Base-by-base conservation (phyloP, 1,140 invertebrate genomes). In the Anastatus disparis region DNA sequence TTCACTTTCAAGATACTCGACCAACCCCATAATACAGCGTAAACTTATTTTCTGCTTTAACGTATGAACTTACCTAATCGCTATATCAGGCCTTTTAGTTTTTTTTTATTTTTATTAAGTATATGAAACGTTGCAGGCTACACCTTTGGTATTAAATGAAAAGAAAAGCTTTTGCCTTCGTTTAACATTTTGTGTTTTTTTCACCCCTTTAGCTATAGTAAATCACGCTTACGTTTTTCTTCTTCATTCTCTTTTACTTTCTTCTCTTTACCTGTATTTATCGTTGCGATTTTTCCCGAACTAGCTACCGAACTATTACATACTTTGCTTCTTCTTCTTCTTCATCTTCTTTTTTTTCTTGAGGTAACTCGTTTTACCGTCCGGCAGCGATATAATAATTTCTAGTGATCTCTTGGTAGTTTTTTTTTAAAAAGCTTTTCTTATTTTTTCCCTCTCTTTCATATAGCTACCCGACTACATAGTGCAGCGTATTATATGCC, bases 351-450 rank as follows among this genome's bases (percentile, higher is more conserved):
- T 52, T 27, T 24, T 20, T 70, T 67, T 29, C 66, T 72, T 50
- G 53, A 48, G 29, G 26, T 68, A 68, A 72, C 75, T 75, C n/a
- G n/a, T 78, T 67, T 61, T 22, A 70, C 71, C 59, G 27, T 53
- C 66, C 44, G 44, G 52, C n/a, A n/a, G 55, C 72, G 61, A 76
- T 75, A 70, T 72, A 75, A 79, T 78, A 75, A 75, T 75, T 77
- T 62, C 64, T 66, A 35, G 68, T 48, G 62, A 71, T 73, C 66
- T 69, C 48, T 68, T 71, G 59, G n/a, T n/a, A n/a, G n/a, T n/a
- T n/a, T n/a, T n/a, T n/a, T n/a, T n/a, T n/a, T n/a, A n/a, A n/a
- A n/a, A n/a, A n/a, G n/a, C n/a, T n/a, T n/a, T n/a, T n/a, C n/a
- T n/a, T n/a, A n/a, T n/a, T n/a, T n/a, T n/a, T 50, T 40, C 46